Evolutionary conservation across 2,888 invertebrate genomes (phyloP), one percentile per base, ranked within the genome.

Genomic region (Anarsia innoxiella): DNA sequence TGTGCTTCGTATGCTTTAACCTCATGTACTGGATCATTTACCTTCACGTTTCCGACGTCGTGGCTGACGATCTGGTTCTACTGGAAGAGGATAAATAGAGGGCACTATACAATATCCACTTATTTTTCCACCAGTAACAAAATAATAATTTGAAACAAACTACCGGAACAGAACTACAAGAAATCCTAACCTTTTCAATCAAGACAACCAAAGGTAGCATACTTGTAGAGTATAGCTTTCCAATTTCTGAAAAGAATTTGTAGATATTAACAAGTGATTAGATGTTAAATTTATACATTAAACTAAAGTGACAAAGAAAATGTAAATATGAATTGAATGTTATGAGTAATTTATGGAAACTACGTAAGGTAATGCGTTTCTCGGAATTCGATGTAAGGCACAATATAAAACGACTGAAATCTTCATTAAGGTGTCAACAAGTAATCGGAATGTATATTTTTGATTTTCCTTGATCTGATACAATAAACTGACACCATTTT

Each of bases 21-120:
- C 90, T 96, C 59, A 96, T 96, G 96, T 96, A 96, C 87, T 96
- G 96, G 96, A 96, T 96, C 82, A 96, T 96, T 71, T 96, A 96
- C 78, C 89, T 96, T 61, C 96, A 96, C 89, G 96, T 96, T 77
- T 95, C 95, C 72, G 96, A 96, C 88, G 95, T 95, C 67, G 94
- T 96, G 64, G 95, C 95, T 80, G 95, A 96, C 79, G 96, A 95
- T 87, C 88, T 96, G 82, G 95, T 95, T 72, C 87, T 93, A 66
- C 88, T 94, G 90, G 87, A 91, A 89, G 86, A 83, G 63, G 84
- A 84, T 75, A 80, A 82, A 75, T 83, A 83, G 82, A 83, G 79
- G 80, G 79, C 49, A 44, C 54, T 58, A 41, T 57, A 56, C 42
- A 54, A 54, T 45, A 58, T 70, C 70, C 74, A 77, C 79, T 75